Evolutionary conservation across 2,888 invertebrate species (phyloP).

Genomic region (Machimus rusticus): DNA sequence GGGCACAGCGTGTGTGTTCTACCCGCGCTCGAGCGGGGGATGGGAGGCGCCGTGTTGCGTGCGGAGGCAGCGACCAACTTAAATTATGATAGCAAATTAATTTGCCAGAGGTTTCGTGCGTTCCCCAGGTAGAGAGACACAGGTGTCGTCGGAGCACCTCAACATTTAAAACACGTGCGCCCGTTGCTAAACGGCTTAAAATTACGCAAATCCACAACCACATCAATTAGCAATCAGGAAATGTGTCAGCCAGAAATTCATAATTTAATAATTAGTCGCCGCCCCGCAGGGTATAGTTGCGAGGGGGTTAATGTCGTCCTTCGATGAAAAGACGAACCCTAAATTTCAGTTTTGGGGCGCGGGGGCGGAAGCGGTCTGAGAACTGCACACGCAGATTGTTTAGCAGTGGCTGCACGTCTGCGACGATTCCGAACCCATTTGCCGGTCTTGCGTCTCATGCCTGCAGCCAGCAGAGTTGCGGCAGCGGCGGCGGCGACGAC

Average conservation of each 20-base stretch:
- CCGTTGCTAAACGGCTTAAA: conserved; percentile 30
- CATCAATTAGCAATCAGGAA: conserved; percentile 38
- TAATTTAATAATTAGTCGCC: conserved; percentile 30
- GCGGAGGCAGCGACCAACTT: not conserved
- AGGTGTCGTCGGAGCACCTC: conserved; percentile 9
- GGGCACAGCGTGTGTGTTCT: not conserved
- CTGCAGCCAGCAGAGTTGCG: not conserved
- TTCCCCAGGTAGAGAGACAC: not conserved
- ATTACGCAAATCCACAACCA: conserved; percentile 32
- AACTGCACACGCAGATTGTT: conserved; percentile 15
- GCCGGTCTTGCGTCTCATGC: not conserved
- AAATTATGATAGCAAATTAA: conserved; percentile 36
- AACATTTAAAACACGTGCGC: conserved; percentile 16
- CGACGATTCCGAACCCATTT: not conserved
- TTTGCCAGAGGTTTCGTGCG: not conserved
- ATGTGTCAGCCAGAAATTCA: conserved; percentile 34
- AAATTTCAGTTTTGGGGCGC: not conserved
- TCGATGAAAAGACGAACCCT: not conserved
- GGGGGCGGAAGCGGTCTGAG: not conserved
- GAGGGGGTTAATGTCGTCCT: not conserved
- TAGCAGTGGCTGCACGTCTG: not conserved
- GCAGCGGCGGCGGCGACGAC: not conserved
- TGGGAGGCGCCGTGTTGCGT: not conserved
- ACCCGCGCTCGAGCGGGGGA: not conserved
- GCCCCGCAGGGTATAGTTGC: not conserved